phyloP scores from a whole-genome alignment of 2,888 invertebrate genomes.

The Myopa testacea region DNA sequence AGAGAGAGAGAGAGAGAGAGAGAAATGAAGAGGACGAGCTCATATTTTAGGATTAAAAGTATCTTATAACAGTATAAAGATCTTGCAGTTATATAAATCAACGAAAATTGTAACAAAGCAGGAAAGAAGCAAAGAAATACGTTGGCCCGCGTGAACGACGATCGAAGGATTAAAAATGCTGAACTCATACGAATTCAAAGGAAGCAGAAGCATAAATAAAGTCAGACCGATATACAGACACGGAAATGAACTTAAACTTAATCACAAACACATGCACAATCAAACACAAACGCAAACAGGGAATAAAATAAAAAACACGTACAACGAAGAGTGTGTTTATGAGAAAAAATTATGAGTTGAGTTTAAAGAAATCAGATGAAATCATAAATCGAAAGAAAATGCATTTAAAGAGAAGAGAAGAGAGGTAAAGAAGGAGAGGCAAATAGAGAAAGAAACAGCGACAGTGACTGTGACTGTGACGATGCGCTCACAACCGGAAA shows the following conservation, averaged over 20 bases:
- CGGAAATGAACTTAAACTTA: not conserved
- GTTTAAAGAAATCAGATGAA: slow-evolving; percentile 11
- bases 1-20: too few relatives aligned
- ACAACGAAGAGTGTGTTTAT: too few relatives aligned
- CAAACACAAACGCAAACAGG: not conserved
- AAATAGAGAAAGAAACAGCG: not conserved
- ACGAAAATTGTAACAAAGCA: too few relatives aligned
- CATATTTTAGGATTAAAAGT: slow-evolving; percentile 13
- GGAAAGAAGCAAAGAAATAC: not conserved
- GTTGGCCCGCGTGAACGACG: not conserved
- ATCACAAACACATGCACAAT: not conserved
- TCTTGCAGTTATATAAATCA: slow-evolving; percentile 1
- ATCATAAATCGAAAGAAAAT: slow-evolving; percentile 41
- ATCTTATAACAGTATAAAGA: not conserved
- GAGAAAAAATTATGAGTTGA: too few relatives aligned
- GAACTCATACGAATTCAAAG: not conserved
- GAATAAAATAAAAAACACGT: too few relatives aligned
- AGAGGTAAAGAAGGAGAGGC: not conserved
- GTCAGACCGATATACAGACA: not conserved
- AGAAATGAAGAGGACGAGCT: not conserved
- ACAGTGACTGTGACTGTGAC: slow-evolving; percentile 22
- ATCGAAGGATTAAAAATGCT: not conserved
- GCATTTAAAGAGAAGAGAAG: slow-evolving; percentile 31
- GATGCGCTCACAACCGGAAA: slow-evolving; percentile 26
- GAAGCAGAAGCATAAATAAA: too few relatives aligned